Evolutionary conservation across 2,888 invertebrate species (phyloP), one percentile per base, ranked within the genome.

Genomic region (Electrophaes corylata): DNA sequence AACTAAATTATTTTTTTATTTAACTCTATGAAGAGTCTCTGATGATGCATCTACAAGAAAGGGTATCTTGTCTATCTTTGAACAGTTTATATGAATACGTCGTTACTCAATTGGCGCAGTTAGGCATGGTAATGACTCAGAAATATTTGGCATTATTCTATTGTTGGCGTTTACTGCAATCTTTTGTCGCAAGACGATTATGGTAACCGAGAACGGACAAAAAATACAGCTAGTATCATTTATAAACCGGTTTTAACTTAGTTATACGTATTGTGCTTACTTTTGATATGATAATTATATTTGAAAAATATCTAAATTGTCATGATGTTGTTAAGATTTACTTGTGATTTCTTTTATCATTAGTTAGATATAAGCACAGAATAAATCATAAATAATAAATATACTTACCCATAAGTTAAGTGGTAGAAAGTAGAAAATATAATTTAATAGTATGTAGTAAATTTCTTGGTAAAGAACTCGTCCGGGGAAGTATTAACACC

Each of bases 91-190:
- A 56, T 43, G 40, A 50, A 53, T 46, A 44, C 18, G 23, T 53
- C 51, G 49, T 64, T 62, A 55, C 47, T 52, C 54, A 59, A 58
- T 49, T 43, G 49, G 50, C 49, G 57, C 58, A 61, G 47, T 59
- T 62, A 53, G 46, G 50, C 51, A 64, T 56, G 67, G 61, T 67
- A 69, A 69, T 66, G 64, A 66, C 50, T 59, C 50, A 53, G 61
- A 65, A 62, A 69, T 62, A 57, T 64, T 65, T 55, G 20, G 37
- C 51, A 57, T 66, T 63, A 46, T 60, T 31, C 54, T 31, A 57
- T 66, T 69, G 61, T 65, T 52, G 8, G 43, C 48, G 31, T 37
- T 31, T 59, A 49, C 26, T 29, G 43, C 14, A 31, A 52, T 59
- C 51, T 60, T 46, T 55, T 52, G 51, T 55, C 46, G 39, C 33